phyloP scores from a whole-genome alignment of 1,140 invertebrate species.

The Neoseiulus cucumeris region DNA sequence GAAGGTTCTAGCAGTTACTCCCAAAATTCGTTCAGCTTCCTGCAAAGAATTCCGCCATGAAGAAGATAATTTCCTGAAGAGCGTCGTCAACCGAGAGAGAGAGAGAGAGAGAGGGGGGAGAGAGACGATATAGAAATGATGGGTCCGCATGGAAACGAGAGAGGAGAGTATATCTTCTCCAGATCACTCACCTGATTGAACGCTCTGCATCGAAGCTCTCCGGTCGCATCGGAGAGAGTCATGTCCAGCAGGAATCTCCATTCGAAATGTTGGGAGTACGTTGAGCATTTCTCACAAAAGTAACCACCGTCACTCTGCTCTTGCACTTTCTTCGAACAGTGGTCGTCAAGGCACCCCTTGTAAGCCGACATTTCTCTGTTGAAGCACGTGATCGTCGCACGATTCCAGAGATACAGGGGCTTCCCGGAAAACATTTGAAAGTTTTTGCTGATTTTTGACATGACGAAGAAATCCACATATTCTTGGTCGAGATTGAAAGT shows the following conservation, averaged over 20 bases:
- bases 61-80: too few species aligned
- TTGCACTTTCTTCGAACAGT: slow-evolving; percentile 79
- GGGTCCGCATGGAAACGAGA: too few species aligned
- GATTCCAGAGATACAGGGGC: slow-evolving; percentile 51
- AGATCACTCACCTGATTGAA: too few species aligned
- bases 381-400: slow-evolving; percentile 45
- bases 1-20: background rate
- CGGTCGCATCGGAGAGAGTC: background rate
- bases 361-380: slow-evolving; percentile 62
- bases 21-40: background rate
- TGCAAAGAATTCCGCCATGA: too few species aligned
- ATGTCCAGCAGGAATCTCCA: slow-evolving; percentile 51
- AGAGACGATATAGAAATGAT: too few species aligned
- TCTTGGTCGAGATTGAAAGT: background rate
- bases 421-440: slow-evolving; percentile 44
- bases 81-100: too few species aligned
- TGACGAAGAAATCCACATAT: background rate
- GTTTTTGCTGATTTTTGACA: background rate
- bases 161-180: too few species aligned
- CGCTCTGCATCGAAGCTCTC: background rate
- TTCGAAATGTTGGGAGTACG: slow-evolving; percentile 51
- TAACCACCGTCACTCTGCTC: slow-evolving; percentile 68
- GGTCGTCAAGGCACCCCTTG: slow-evolving; percentile 59
- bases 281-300: slow-evolving; percentile 81
- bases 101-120: too few species aligned